Evolutionary conservation across 2,113 vertebrate species (phyloP), one percentile per base, ranked within the genome.

Genomic region (Lophochroa leadbeateri): DNA sequence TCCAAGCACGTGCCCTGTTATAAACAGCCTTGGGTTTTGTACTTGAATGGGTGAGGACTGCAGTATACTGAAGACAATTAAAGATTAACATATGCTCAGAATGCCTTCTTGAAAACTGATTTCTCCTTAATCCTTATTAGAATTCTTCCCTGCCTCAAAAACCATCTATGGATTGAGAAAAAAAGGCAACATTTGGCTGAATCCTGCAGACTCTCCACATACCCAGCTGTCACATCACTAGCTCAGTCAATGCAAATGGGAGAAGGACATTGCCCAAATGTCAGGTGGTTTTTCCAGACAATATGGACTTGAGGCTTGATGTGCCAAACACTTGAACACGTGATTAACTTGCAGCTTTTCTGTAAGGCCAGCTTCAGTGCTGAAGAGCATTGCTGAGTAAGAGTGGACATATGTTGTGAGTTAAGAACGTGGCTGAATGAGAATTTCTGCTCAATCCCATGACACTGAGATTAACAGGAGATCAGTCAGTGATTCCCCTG

Each of bases 161-260:
- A 0, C 11, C 29, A 16, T 39, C 53, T 21, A 37, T 23, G 63
- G 23, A 67, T 25, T 10, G 49, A 39, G 63, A 65, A 88, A 81
- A 81, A 37, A 53, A 57, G 83, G 55, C 46, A 86, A 17, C 3
- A 1, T 49, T 81, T 78, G 49, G 21, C 71, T 49, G 55, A 52
- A 24, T 64, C 29, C 63, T 67, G 67, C 49, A 63, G 79, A 2
- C 16, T 55, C 28, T 43, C 60, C 64, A 3, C 17, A 5, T 12
- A 43, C 11, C 72, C 79, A 12, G 44, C 55, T 57, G 50, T 53
- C 65, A 7, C 50, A 60, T 17, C 43, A 17, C 33, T 13, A 35
- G 12, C 52, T 71, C 43, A 21, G 28, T 2, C 4, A 12, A 7
- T 21, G 33, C 3, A 25, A 89, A 60, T 0, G 2, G n/a, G 28